Conservation (phyloP, 2,888 invertebrate species). For the Oasisia sp. region DNA sequence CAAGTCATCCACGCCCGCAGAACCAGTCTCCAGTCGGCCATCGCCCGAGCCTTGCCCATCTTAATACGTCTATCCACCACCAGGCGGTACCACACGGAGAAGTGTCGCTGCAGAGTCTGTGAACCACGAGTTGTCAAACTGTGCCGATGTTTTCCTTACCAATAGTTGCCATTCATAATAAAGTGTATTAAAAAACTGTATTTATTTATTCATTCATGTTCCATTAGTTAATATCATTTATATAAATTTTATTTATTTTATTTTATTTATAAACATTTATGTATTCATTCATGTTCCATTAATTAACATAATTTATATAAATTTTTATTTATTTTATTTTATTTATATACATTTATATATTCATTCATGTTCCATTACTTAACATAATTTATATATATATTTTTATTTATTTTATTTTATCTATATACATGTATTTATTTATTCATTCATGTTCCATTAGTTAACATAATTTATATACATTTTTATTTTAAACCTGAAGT, state of each 20-base stretch:
- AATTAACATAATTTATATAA: background rate
- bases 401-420: background rate
- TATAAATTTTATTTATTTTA: no score
- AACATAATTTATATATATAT: background rate
- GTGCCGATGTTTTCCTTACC: background rate
- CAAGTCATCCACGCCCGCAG: constrained; percentile 60
- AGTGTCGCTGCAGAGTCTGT: constrained; percentile 57
- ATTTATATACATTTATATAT: no score
- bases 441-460: no score
- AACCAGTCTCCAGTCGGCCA: constrained; percentile 61
- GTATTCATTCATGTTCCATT: background rate
- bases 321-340: background rate
- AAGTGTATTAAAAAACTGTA: background rate
- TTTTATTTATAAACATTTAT: no score
- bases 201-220: background rate
- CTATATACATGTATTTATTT: background rate
- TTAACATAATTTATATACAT: no score
- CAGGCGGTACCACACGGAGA: constrained; percentile 52
- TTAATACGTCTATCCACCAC: constrained; percentile 57
- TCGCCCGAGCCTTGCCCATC: constrained; percentile 60
- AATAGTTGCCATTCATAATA: background rate
- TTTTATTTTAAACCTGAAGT: no score
- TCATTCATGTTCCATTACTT: background rate
- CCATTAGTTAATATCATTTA: no score
- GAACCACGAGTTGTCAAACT: background rate